A percentile compares a stretch with the other conserved stretches of the same genome.
Conservation (phyloP, 2,797 vertebrate species). For the Gadopsis marmoratus region DNA sequence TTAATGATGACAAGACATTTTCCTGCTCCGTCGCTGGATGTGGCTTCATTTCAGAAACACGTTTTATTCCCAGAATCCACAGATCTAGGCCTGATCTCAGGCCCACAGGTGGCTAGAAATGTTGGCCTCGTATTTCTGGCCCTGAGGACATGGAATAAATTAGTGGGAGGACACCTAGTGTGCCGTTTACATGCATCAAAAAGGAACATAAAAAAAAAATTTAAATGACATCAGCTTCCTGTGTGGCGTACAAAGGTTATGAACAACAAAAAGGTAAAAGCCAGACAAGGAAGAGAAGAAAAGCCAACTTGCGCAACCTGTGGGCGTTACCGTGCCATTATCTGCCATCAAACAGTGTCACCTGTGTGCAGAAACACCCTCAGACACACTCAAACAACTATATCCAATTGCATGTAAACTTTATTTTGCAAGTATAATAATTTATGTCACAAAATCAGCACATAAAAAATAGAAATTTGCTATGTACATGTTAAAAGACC, state of each 20-base stretch:
- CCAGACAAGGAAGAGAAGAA: constrained; percentile 21
- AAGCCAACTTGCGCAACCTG: constrained; percentile 4
- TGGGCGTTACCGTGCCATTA: constrained; percentile 3
- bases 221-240: neutral
- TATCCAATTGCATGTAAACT: constrained; percentile 48
- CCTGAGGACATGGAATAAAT: neutral
- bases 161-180: too few relatives aligned
- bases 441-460: constrained; percentile 54
- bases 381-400: neutral
- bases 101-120: constrained; percentile 10
- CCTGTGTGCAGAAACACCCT: neutral
- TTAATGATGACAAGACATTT: constrained; percentile 33
- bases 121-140: neutral
- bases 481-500: constrained; percentile 60
- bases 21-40: neutral
- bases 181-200: constrained; percentile 1
- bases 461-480: constrained; percentile 49
- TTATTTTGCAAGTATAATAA: constrained; percentile 75
- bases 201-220: constrained; percentile 1
- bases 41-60: constrained; percentile 20
- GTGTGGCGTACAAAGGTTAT: too few relatives aligned
- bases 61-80: constrained; percentile 12
- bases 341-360: constrained; percentile 14
- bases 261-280: neutral
- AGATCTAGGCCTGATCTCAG: constrained; percentile 25